phyloP scores from a whole-genome alignment of 2,113 vertebrate species.

The Vulpes lagopus region DNA sequence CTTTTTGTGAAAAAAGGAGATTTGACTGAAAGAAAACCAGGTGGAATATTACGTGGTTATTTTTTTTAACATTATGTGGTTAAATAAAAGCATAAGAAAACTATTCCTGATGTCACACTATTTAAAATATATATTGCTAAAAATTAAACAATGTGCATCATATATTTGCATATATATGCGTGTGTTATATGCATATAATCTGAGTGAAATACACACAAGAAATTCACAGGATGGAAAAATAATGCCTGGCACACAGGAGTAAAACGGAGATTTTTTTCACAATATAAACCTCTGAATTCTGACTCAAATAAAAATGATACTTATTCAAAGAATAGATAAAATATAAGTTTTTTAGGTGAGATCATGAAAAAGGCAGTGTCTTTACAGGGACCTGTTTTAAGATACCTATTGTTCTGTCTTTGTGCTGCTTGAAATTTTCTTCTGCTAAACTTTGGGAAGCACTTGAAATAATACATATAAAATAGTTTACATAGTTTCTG shows the following conservation, averaged over 20 bases:
- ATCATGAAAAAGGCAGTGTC: not conserved
- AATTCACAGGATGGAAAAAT: not conserved
- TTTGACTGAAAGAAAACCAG: not conserved
- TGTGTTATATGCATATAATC: not conserved
- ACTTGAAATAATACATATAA: not conserved
- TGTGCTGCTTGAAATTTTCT: not conserved
- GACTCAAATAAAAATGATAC: not conserved
- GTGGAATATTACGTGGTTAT: not conserved
- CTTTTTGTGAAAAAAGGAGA: not conserved
- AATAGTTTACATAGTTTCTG: not conserved
- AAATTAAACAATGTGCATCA: not conserved
- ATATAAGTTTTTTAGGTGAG: not conserved
- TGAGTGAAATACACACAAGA: not conserved
- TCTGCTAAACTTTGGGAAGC: not conserved
- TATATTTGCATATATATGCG: not conserved
- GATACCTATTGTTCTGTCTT: not conserved
- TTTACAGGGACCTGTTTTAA: not conserved
- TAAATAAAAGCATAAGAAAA: not conserved
- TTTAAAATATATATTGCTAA: not conserved
- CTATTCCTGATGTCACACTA: not conserved
- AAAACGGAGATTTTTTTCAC: not conserved
- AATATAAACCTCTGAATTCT: not conserved
- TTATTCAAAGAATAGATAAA: not conserved
- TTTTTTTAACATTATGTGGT: not conserved
- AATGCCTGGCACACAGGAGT: not conserved